phyloP scores from a whole-genome alignment of 2,888 invertebrate genomes.

The Nomada hirtipes region DNA sequence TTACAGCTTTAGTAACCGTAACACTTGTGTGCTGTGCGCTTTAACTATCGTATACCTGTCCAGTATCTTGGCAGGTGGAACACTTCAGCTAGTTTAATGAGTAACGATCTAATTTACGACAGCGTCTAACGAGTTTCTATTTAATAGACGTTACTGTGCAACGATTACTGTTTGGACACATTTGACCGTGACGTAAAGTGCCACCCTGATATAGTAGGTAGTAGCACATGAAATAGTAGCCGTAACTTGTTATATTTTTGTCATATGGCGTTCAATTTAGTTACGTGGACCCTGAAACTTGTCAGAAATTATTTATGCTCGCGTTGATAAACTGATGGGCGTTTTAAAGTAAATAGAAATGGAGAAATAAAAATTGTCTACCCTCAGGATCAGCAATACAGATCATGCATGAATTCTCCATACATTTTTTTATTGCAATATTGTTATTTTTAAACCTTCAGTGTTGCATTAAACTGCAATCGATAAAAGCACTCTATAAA shows the following conservation, averaged over 20 bases:
- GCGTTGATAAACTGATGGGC: background rate
- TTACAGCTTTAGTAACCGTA: constrained; percentile 15
- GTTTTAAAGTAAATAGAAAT: background rate
- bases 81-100: constrained; percentile 11
- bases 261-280: background rate
- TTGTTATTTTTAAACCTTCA: constrained; percentile 27
- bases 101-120: constrained; percentile 48
- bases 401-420: no score
- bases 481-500: constrained; percentile 18
- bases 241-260: constrained; percentile 16
- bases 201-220: constrained; percentile 24
- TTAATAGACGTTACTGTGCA: constrained; percentile 17
- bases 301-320: background rate
- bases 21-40: background rate
- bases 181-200: constrained; percentile 55
- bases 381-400: no score
- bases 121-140: constrained; percentile 16
- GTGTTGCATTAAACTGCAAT: background rate
- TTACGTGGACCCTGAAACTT: background rate
- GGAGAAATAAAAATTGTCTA: no score
- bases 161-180: constrained; percentile 32
- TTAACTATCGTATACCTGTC: background rate
- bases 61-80: background rate
- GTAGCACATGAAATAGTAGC: constrained; percentile 47
- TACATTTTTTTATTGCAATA: no score